Percentiles rank a stretch among this genome's conserved stretches.
phyloP scores from a whole-genome alignment of 2,113 vertebrate species.

The Rhynchomys soricoides region DNA sequence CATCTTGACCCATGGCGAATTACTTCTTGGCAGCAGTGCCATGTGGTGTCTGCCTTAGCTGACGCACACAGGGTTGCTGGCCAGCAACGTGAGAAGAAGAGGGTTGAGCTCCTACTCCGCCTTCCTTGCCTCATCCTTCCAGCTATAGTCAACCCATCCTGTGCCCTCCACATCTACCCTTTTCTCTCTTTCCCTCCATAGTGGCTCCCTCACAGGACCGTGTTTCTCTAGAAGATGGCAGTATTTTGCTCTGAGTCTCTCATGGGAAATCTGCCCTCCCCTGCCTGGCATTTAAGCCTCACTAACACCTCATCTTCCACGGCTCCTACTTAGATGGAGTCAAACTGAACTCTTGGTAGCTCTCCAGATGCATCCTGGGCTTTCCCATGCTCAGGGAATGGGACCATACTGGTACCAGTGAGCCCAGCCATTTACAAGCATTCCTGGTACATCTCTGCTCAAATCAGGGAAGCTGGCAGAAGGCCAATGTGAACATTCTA shows the following conservation, averaged over 20 bases:
- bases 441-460: not conserved
- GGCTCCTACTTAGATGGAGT: not conserved
- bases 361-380: not conserved
- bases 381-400: not conserved
- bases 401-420: not conserved
- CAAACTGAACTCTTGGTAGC: not conserved
- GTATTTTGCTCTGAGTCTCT: not conserved
- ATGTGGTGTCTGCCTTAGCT: rapidly evolving
- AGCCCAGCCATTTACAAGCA: not conserved
- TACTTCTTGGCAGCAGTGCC: not conserved
- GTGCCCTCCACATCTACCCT: not conserved
- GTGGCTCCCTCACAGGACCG: not conserved
- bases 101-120: not conserved
- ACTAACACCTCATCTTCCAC: not conserved
- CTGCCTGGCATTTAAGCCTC: not conserved
- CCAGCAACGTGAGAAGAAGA: not conserved
- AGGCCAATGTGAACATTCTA: not conserved
- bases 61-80: not conserved
- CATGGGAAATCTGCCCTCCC: not conserved
- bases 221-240: not conserved
- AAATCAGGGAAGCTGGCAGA: not conserved
- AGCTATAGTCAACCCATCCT: not conserved
- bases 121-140: not conserved
- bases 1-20: constrained; percentile 66
- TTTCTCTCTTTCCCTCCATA: not conserved